Percentiles rank a stretch among this genome's conserved stretches.
phyloP scores from a whole-genome alignment of 2,797 vertebrate species.

The Bothrops alternatus region DNA sequence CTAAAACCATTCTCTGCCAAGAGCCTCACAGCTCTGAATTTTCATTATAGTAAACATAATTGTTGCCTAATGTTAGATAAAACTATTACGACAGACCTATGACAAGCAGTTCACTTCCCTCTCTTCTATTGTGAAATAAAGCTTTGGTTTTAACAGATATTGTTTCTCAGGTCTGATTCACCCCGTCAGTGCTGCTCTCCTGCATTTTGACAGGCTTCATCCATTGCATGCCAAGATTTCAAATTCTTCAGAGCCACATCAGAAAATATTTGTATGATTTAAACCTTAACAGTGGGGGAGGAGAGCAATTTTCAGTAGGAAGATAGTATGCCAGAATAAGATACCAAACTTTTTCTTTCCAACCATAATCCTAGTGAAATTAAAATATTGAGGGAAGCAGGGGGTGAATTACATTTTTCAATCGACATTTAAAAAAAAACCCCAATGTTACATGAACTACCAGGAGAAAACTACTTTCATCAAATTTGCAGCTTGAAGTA shows the following conservation, averaged over 20 bases:
- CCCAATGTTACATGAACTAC: too few species aligned
- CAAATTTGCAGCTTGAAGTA: too few species aligned
- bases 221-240: neutral
- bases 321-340: neutral
- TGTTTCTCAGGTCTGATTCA: neutral
- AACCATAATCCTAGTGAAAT: neutral
- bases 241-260: neutral
- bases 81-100: neutral
- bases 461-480: too few species aligned
- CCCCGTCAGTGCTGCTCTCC: neutral
- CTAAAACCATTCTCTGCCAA: neutral
- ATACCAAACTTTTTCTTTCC: neutral
- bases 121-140: neutral
- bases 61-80: neutral
- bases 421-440: too few species aligned
- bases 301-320: neutral
- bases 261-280: neutral
- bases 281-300: neutral
- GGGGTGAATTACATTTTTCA: too few species aligned
- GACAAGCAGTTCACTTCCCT: neutral
- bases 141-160: neutral
- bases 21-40: neutral
- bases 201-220: neutral
- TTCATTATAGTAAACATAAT: neutral
- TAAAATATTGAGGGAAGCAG: too few species aligned